Evolutionary conservation across 53 echinoderm and acorn worm species (phyloP), one percentile per base, ranked within the genome.

Genomic region (Echinarachnius parma): DNA sequence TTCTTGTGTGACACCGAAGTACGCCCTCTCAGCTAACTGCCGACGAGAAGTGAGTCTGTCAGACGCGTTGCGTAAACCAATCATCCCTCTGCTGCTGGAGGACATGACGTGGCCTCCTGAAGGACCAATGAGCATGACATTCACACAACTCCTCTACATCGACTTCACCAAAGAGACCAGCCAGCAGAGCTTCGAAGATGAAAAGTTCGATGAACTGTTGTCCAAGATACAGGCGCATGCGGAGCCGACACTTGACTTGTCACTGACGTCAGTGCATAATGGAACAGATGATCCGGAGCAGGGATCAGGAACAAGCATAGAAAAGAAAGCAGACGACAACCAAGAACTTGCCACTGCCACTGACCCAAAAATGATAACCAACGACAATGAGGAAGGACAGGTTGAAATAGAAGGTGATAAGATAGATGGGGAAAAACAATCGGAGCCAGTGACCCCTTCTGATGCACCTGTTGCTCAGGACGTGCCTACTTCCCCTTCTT

Each of bases 101-200:
- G 35, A 75, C 3, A 89, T 89, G 85, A 74, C 88, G 7, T 92
- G 92, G 92, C 88, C 92, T 13, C 92, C 88, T 5, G 84, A 89
- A 59, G 92, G 92, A 11, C 92, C 92, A 60, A 92, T 92, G 92
- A 89, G 88, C 63, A 92, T 92, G 88, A 85, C 92, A 34, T 88
- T 92, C 46, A 81, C 85, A 13, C 81, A 88, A 54, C 82, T 89
- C 14, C 79, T 92, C 32, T 92, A 92, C 61, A 92, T 92, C 29
- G 88, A 92, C 71, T 92, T 81, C 59, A 88, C 87, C 34, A 66
- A 76, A 1, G 75, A 84, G 60, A 61, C 60, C 1, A 85, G 80
- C 42, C 84, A 81, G 50, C 48, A 36, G 26, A 75, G 79, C 29
- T 85, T 92, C 64, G 21, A 48, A 21, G 92, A 88, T 59, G 76